Percentiles rank a stretch among this genome's conserved stretches.
These are phyloP conservation scores for Lasioglossum albipes DNA, from an alignment of 1,140 invertebrate genomes.

Conservation along the genomic window DNA sequence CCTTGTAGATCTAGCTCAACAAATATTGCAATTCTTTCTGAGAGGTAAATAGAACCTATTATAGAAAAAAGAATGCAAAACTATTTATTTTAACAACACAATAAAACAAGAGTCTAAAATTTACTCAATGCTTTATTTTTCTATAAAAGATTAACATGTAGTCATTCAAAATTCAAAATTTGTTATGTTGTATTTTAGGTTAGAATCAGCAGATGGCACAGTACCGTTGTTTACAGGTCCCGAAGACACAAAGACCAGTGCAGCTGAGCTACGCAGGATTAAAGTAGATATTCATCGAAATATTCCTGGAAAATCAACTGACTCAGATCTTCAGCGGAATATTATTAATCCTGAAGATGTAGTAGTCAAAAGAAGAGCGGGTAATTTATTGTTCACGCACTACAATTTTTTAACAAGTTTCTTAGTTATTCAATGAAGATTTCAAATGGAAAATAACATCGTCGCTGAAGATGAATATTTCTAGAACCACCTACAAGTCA, in stretches of 20 bases:
- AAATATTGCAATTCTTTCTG: slow-evolving; percentile 50
- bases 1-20: slow-evolving; percentile 2
- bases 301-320: slow-evolving; percentile 38
- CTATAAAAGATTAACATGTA: no score
- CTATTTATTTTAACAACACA: no score
- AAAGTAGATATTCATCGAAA: slow-evolving; percentile 68
- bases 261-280: slow-evolving; percentile 57
- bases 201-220: slow-evolving; percentile 47
- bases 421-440: neutral
- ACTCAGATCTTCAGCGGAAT: slow-evolving; percentile 43
- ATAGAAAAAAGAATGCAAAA: no score
- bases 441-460: neutral
- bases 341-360: slow-evolving; percentile 65
- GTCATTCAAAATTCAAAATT: neutral
- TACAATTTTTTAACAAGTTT: slow-evolving; percentile 8
- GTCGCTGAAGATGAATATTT: slow-evolving; percentile 14
- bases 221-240: slow-evolving; percentile 61
- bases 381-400: slow-evolving; percentile 53
- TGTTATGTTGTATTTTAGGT: slow-evolving; percentile 38
- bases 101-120: no score
- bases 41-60: slow-evolving; percentile 54
- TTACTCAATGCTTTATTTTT: no score
- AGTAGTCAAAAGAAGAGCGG: slow-evolving; percentile 62
- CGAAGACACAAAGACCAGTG: slow-evolving; percentile 49
- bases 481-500: neutral